Evolutionary conservation across 2,113 vertebrate genomes (phyloP).

Genomic region (Garra rufa): DNA sequence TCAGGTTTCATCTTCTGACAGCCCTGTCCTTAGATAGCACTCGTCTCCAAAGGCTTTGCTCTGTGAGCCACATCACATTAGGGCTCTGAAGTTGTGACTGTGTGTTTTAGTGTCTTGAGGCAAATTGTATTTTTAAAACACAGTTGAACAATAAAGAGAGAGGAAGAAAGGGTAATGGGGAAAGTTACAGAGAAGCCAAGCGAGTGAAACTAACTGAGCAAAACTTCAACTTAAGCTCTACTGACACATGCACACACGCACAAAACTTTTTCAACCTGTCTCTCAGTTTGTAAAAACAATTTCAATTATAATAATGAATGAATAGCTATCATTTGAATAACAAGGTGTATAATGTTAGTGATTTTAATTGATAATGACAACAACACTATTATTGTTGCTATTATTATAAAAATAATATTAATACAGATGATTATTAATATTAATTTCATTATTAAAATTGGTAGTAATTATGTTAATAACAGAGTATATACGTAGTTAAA

Average conservation of each 20-base stretch:
- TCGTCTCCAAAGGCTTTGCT: constrained; percentile 31
- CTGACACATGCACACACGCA: not conserved
- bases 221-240: not conserved
- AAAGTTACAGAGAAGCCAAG: not conserved
- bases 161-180: not conserved
- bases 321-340: not conserved
- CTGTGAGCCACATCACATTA: constrained; percentile 21
- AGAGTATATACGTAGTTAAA: not conserved
- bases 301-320: too few relatives aligned
- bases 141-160: constrained; percentile 36
- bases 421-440: not conserved
- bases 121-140: constrained; percentile 37
- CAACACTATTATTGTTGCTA: too few relatives aligned
- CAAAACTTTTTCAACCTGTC: not conserved
- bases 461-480: too few relatives aligned
- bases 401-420: too few relatives aligned
- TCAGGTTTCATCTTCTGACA: constrained; percentile 43
- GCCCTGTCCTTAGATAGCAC: constrained; percentile 11
- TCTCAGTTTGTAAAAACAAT: too few relatives aligned
- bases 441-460: not conserved
- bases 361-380: not conserved
- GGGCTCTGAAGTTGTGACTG: constrained; percentile 20
- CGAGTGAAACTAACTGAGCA: not conserved
- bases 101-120: constrained; percentile 20
- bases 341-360: not conserved